Evolutionary conservation across 2,113 vertebrate genomes (phyloP).

Genomic region (Benitochromis conjunctus): DNA sequence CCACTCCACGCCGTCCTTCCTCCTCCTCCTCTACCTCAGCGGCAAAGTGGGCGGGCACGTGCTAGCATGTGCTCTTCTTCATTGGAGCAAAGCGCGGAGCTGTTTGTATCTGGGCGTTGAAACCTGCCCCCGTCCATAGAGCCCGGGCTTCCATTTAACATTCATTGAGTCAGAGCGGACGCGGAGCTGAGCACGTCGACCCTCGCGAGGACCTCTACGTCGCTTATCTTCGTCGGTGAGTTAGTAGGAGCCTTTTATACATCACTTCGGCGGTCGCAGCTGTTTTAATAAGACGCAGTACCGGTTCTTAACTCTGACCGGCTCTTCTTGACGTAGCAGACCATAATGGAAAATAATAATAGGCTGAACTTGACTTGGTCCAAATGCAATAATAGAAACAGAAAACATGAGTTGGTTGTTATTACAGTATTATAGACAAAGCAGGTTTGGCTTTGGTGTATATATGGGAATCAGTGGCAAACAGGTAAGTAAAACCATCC

Average conservation of each 20-base stretch:
- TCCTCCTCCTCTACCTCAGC: not conserved
- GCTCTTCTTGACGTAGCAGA: not conserved
- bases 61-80: not conserved
- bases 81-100: slow-evolving; percentile 19
- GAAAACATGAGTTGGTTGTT: not conserved
- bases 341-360: not conserved
- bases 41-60: slow-evolving; percentile 12
- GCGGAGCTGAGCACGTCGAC: not conserved
- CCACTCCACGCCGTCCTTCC: not conserved
- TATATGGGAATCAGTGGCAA: not conserved
- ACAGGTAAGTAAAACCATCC: not conserved
- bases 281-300: not conserved
- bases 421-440: not conserved
- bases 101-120: slow-evolving; percentile 15
- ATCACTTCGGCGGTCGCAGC: no score
- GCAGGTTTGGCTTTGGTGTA: not conserved
- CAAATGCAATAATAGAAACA: not conserved
- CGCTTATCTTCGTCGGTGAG: slow-evolving; percentile 26
- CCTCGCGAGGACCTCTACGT: not conserved
- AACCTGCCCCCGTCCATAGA: not conserved
- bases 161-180: not conserved
- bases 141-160: not conserved
- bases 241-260: not conserved
- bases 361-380: not conserved
- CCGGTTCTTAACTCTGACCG: not conserved